Evolutionary conservation across 2,888 invertebrate genomes (phyloP).

Genomic region (Smittia aterrima): DNA sequence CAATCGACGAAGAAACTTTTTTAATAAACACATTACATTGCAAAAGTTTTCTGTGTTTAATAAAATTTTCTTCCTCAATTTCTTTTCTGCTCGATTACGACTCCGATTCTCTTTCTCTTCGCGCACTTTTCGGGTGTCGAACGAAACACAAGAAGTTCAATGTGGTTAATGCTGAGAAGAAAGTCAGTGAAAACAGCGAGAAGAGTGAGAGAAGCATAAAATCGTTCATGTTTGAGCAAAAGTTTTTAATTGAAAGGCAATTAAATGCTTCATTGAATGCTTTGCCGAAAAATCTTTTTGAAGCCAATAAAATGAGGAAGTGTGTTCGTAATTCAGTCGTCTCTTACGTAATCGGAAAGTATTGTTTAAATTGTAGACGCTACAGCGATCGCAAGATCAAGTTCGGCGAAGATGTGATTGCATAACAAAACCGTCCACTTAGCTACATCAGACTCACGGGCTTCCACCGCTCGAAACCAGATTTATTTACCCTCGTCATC

Average conservation of each 20-base stretch:
- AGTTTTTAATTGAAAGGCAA: conserved; percentile 37
- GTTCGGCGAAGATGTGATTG: not conserved
- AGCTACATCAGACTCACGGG: not conserved
- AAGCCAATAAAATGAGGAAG: conserved; percentile 20
- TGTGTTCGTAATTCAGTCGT: not conserved
- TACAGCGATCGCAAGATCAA: conserved; percentile 26
- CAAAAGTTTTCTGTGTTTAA: conserved; percentile 23
- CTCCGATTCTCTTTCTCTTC: not conserved
- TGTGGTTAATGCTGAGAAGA: not conserved
- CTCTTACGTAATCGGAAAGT: conserved; percentile 25
- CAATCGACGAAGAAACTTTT: not conserved
- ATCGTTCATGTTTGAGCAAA: not conserved
- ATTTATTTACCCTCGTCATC: not conserved
- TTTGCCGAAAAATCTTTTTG: conserved; percentile 7
- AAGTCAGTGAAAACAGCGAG: not conserved
- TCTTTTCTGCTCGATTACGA: not conserved
- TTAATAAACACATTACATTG: conserved; percentile 33
- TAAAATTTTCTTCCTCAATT: conserved; percentile 29
- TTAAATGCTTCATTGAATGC: conserved; percentile 37
- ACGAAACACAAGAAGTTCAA: not conserved
- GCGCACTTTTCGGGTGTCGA: not conserved
- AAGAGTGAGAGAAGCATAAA: not conserved
- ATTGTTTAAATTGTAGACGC: not conserved
- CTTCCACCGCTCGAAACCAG: not conserved
- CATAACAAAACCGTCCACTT: not conserved